Evolutionary conservation across 2,888 invertebrate genomes (phyloP).

Genomic region (Sinodicranocentrus sp.): DNA sequence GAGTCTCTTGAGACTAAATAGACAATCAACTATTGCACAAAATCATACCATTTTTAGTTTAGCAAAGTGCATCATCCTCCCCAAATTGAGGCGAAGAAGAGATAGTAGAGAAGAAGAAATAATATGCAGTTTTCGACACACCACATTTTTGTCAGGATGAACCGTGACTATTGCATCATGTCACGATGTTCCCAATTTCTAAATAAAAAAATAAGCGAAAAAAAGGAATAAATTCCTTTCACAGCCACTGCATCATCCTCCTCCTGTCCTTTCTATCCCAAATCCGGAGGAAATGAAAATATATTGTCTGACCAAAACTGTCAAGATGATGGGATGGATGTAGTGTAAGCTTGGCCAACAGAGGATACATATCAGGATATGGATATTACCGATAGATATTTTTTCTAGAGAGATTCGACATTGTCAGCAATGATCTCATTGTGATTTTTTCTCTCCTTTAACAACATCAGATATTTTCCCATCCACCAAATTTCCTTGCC

Average conservation of each 20-base stretch:
- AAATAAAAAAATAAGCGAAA: slow-evolving; percentile 9
- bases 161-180: not conserved
- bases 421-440: slow-evolving; percentile 48
- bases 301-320: slow-evolving; percentile 58
- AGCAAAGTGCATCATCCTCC: too few species aligned
- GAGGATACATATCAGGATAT: slow-evolving; percentile 27
- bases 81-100: too few species aligned
- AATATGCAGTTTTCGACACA: too few species aligned
- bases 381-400: slow-evolving; percentile 15
- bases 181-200: not conserved
- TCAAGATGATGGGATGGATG: slow-evolving; percentile 49
- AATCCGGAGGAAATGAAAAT: slow-evolving; percentile 67
- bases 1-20: too few species aligned
- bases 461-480: not conserved
- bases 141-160: too few species aligned
- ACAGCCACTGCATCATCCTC: not conserved
- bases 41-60: too few species aligned
- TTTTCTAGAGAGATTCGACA: slow-evolving; percentile 18
- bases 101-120: too few species aligned
- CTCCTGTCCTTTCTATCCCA: slow-evolving; percentile 44
- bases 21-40: too few species aligned
- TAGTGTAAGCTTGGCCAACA: too few species aligned
- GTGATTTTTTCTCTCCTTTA: slow-evolving; percentile 31
- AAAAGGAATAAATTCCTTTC: slow-evolving; percentile 13
- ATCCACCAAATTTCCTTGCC: not conserved